Base-by-base conservation (phyloP, 2,113 vertebrate species). In the Poeciliopsis turrubarensis region DNA sequence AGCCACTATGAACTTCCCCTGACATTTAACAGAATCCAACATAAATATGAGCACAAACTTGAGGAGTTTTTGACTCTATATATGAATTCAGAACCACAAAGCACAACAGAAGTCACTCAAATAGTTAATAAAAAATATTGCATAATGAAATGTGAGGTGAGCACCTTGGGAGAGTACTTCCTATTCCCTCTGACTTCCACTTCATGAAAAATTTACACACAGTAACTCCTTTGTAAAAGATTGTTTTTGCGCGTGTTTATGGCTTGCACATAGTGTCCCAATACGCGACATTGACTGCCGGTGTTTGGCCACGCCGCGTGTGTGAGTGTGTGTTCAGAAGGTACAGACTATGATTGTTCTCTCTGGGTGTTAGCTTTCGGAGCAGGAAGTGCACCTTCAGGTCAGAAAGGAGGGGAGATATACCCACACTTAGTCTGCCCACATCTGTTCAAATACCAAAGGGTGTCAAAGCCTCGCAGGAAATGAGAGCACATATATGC, bases 371-470 rank as follows among this genome's bases (percentile, higher is more conserved):
- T 92, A 91, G 85, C 89, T 92, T 91, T 89, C 82, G 65, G 81
- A 72, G 87, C 92, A 95, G 94, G 94, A 95, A 95, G 94, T 94
- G 93, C 93, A 93, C 65, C 64, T 83, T 85, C 47, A 39, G 94
- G 93, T 94, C 93, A 93, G 83, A 47, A 61, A 34, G 79, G 82
- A 61, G 44, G 79, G 82, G 90, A 87, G 86, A 89, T 87, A 79
- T 64, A 86, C 87, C 83, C 89, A 82, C 83, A 77, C 76, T 89
- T 89, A 84, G 87, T 84, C 90, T 93, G 81, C 84, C 89, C 85
- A 93, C 94, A 94, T 95, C 94, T 95, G 94, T 94, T 93, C 89
- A 94, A 93, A 92, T 93, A 93, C 85, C 92, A 89, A 81, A 87
- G 90, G 88, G 86, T 85, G 88, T 93, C 86, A 76, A 87, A 92